Base-by-base conservation (phyloP, 2,113 vertebrate species). In the Nycticryphes semicollaris region DNA sequence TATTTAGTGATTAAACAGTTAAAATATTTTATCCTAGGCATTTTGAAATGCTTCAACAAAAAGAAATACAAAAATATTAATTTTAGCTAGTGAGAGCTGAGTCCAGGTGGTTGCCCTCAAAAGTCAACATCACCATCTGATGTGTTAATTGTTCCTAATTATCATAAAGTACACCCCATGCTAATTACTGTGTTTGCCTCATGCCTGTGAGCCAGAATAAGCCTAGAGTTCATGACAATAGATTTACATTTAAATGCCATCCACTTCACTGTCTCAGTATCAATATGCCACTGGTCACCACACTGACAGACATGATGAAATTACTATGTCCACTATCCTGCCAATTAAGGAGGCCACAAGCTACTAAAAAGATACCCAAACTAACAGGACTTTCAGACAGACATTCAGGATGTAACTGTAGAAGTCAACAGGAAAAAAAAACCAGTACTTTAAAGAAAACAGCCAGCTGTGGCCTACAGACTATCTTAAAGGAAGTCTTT, bases 101-200 rank as follows among this genome's bases (percentile, higher is more conserved):
- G 73, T 80, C 83, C 94, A 95, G 87, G 94, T 96, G 82, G 89
- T 83, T 93, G 86, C 79, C 95, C 88, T 93, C 86, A 93, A 67
- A 96, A 96, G 87, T 94, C 90, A 95, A 86, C 90, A 95, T 91
- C 90, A 91, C 88, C 93, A 97, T 96, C 94, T 96, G 96, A 97
- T 69, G 45, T 87, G 89, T 73, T 94, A 96, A 98, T 77, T 33
- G 53, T 75, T 94, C 25, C 73, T 82, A 93, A 96, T 89, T 95
- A 96, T 60, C 69, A 94, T 15, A 81, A 94, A 95, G 92, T 75
- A 94, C 84, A 94, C 30, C 83, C 84, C 0, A 0, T 89, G 56
- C 56, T 95, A 96, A 96, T 94, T 90, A 94, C 45, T 84, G 48
- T 73, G 45, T 88, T 91, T 93, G 69, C 75, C 64, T 90, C 74